Percentiles rank a stretch among this genome's conserved stretches.
phyloP scores from a whole-genome alignment of 2,888 invertebrate genomes.

The Chromoteleia sp. region DNA sequence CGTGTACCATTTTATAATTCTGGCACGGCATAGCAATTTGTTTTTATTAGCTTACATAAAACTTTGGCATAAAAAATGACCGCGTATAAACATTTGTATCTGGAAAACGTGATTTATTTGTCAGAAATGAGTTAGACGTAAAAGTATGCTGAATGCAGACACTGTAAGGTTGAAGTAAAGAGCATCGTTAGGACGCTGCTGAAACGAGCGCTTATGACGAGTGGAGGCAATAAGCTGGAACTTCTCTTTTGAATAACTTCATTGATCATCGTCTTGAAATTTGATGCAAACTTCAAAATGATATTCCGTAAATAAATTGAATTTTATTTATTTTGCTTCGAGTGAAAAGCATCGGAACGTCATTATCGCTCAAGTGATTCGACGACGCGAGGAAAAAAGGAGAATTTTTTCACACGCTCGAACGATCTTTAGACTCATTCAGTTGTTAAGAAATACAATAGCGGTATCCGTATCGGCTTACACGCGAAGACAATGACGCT shows the following conservation, averaged over 20 bases:
- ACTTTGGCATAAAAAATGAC: conserved; percentile 9
- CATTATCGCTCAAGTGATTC: background rate
- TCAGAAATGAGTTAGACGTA: conserved; percentile 42
- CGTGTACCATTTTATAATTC: background rate
- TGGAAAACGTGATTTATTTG: conserved; percentile 38
- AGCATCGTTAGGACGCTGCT: conserved; percentile 76
- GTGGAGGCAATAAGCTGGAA: conserved; percentile 64
- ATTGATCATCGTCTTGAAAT: conserved; percentile 56
- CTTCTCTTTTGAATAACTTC: conserved; percentile 63
- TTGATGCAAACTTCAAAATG: conserved; percentile 38
- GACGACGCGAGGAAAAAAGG: background rate
- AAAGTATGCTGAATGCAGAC: conserved; percentile 72
- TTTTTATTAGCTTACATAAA: conserved; percentile 34
- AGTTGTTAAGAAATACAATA: conserved; percentile 27
- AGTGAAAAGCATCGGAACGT: background rate
- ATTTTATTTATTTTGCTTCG: conserved; percentile 1
- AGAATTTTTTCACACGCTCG: conserved; percentile 31
- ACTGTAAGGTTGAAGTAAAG: conserved; percentile 73
- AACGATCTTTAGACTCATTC: conserved; percentile 11
- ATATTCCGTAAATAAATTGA: conserved; percentile 7
- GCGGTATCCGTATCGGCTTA: conserved; percentile 39
- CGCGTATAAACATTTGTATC: conserved; percentile 24
- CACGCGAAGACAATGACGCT: conserved; percentile 73
- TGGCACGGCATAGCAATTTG: background rate
- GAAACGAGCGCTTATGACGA: conserved; percentile 75